Evolutionary conservation across 2,888 invertebrate genomes (phyloP), one percentile per base, ranked within the genome.

Genomic region (Germaria angustata): DNA sequence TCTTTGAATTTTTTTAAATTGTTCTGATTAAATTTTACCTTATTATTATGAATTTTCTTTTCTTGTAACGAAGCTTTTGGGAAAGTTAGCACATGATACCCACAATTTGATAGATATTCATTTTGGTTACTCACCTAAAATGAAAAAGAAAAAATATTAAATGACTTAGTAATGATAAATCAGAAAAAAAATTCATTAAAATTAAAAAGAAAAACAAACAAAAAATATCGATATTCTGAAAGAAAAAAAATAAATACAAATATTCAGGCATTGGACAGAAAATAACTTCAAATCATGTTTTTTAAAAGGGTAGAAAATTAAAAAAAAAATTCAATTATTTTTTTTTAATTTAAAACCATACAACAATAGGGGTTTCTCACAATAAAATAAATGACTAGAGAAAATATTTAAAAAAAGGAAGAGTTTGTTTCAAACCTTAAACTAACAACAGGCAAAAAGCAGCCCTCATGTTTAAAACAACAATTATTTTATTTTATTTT

Each of bases 161-260:
- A 73, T 73, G 63, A 41, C 68, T 73, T 69, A 73, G 69, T 55
- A 63, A 73, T 81, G 81, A 81, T 81, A 69, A 81, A 73, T 63
- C 68, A 69, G 24, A 77, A 81, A 78, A 49, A 32, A 41, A 4
- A 17, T 28, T 28, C 4, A 5, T 28, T 28, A 6, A 5, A 28
- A 6, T 55, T 55, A 46, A 11, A 34, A 63, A 20, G 9, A 32
- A n/a, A 17, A 44, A 51, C 17, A 32, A 76, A 32, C 51, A 24
- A 24, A 2, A 39, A 61, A 61, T 24, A 53, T 57, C 65, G 63
- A 71, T 57, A 63, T 11, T 32, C 36, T 44, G 59, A 46, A 39
- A 15, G 65, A 32, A 3, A 17, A 39, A 22, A 75, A 32, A 3
- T n/a, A 59, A 51, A 39, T 0, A 36, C 36, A 72, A 20, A 11